phyloP scores from a whole-genome alignment of 2,113 vertebrate genomes.

The Chelonoidis abingdonii region DNA sequence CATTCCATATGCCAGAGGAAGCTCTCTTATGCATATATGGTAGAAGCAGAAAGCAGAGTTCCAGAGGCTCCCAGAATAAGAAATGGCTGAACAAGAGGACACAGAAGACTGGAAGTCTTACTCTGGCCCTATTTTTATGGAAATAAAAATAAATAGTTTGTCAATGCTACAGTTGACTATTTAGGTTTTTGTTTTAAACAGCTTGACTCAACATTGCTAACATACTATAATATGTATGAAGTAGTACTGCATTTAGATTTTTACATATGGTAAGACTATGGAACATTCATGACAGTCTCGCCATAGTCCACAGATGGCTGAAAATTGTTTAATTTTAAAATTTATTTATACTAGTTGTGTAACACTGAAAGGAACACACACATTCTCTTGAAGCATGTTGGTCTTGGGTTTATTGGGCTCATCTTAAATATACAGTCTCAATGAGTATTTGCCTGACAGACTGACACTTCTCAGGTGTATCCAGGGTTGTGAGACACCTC shows the following conservation, averaged over 20 bases:
- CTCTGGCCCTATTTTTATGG: not conserved
- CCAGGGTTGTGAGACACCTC: too few relatives aligned
- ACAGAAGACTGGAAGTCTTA: not conserved
- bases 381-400: rapidly evolving
- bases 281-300: not conserved
- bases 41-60: not conserved
- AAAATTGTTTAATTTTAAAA: not conserved
- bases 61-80: not conserved
- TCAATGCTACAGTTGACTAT: not conserved
- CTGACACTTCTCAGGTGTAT: too few relatives aligned
- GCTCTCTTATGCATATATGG: not conserved
- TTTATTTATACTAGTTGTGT: not conserved
- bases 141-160: not conserved
- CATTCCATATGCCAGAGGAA: not conserved
- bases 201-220: not conserved
- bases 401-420: not conserved
- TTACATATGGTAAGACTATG: rapidly evolving
- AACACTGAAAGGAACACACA: rapidly evolving
- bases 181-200: not conserved
- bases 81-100: not conserved
- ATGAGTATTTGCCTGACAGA: not conserved
- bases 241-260: not conserved
- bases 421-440: not conserved
- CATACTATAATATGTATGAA: not conserved
- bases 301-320: not conserved